These are phyloP conservation scores for Podotricha telesiphe DNA, from an alignment of 2,888 invertebrate genomes.

Conservation along the genomic window DNA sequence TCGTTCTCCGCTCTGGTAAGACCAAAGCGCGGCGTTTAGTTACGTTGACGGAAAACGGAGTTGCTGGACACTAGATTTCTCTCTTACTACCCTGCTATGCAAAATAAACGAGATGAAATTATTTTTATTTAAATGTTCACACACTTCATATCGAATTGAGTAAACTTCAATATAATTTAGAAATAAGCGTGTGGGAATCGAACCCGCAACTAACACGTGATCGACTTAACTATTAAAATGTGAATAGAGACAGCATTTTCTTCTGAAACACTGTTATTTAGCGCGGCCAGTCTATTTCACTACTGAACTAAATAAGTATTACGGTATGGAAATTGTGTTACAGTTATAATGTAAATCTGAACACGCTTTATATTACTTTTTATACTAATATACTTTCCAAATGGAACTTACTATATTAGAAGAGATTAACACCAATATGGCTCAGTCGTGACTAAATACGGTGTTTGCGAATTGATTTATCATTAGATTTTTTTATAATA, in stretches of 20 bases:
- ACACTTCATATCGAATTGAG: too few relatives aligned
- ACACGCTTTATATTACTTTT: slow-evolving; percentile 18
- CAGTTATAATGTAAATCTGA: slow-evolving; percentile 18
- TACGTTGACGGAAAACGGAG: too few relatives aligned
- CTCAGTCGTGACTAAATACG: not conserved
- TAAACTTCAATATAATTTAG: too few relatives aligned
- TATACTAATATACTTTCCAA: not conserved
- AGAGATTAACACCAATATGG: not conserved
- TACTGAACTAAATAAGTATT: slow-evolving; percentile 22
- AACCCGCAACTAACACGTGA: not conserved
- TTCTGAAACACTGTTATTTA: slow-evolving; percentile 21
- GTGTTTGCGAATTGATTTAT: not conserved
- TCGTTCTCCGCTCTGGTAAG: too few relatives aligned
- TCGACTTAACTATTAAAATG: not conserved
- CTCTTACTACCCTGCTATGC: too few relatives aligned
- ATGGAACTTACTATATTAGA: not conserved
- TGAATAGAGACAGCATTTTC: not conserved
- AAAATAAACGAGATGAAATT: too few relatives aligned
- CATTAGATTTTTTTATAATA: not conserved
- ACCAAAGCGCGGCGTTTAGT: too few relatives aligned
- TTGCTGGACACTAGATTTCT: too few relatives aligned
- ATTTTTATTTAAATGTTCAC: too few relatives aligned
- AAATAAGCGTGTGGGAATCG: not conserved
- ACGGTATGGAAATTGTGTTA: slow-evolving; percentile 26
- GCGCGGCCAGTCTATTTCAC: slow-evolving; percentile 20